A percentile compares a stretch with the other conserved stretches of the same genome.
Conservation (phyloP, 2,888 invertebrate genomes). For the Limnephilus lunatus region DNA sequence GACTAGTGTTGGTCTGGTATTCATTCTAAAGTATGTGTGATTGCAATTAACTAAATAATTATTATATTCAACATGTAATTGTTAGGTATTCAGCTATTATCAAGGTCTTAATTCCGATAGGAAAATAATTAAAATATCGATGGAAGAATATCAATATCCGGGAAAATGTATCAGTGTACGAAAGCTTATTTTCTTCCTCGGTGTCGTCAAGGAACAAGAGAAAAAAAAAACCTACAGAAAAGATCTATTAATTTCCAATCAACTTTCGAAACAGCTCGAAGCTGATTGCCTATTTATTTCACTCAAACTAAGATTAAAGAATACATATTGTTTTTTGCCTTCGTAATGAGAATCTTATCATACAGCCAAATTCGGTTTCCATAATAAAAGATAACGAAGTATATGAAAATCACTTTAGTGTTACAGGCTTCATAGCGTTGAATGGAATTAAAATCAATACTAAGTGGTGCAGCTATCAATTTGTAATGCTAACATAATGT, state of each 20-base stretch:
- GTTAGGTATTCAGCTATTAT: background rate
- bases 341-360: background rate
- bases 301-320: background rate
- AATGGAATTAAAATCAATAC: no score
- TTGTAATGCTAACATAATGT: no score
- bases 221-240: background rate
- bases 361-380: background rate
- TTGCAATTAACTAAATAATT: no score
- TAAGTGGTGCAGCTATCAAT: no score
- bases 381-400: background rate
- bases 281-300: constrained; percentile 2
- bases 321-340: background rate
- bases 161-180: background rate
- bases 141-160: background rate
- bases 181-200: background rate
- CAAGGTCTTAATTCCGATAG: background rate
- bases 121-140: background rate
- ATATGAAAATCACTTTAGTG: background rate
- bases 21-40: no score
- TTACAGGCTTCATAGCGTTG: background rate
- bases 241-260: background rate
- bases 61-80: background rate
- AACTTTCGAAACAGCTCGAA: background rate
- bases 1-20: no score
- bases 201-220: background rate